These are phyloP conservation scores for Sander vitreus DNA, from an alignment of 2,113 vertebrate species.

Conservation along the genomic window DNA sequence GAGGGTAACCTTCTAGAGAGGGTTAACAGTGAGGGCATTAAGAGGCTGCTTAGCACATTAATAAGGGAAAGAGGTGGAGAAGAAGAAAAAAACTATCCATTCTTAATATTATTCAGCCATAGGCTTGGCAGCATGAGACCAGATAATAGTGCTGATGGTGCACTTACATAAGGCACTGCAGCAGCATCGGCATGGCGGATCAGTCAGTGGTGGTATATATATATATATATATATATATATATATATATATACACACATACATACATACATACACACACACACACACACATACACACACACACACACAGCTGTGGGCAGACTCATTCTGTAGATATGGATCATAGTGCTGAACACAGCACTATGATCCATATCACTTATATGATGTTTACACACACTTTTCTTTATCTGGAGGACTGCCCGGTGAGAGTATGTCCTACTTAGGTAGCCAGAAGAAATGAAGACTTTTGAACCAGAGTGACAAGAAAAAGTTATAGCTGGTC, in stretches of 20 bases:
- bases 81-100: conserved; percentile 4
- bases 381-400: conserved; percentile 42
- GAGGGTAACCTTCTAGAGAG: conserved; percentile 34
- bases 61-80: conserved; percentile 25
- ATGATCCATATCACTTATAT: conserved; percentile 39
- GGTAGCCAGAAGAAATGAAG: conserved; percentile 19
- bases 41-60: conserved; percentile 41
- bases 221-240: not conserved
- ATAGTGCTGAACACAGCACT: conserved; percentile 50
- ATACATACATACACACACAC: not conserved
- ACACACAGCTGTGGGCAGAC: conserved; percentile 44
- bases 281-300: too few species aligned
- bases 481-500: conserved; percentile 15
- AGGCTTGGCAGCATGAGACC: conserved; percentile 62
- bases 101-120: conserved; percentile 64
- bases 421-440: not conserved
- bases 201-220: conserved; percentile 36
- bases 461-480: conserved; percentile 26
- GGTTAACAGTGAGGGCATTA: conserved; percentile 54
- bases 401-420: conserved; percentile 35
- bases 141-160: conserved; percentile 69
- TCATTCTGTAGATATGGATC: conserved; percentile 50
- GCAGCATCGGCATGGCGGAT: conserved; percentile 43
- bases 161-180: conserved; percentile 74
- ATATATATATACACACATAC: not conserved